Evolutionary conservation across 2,888 invertebrate species (phyloP).

Genomic region (Drosophila siamana): DNA sequence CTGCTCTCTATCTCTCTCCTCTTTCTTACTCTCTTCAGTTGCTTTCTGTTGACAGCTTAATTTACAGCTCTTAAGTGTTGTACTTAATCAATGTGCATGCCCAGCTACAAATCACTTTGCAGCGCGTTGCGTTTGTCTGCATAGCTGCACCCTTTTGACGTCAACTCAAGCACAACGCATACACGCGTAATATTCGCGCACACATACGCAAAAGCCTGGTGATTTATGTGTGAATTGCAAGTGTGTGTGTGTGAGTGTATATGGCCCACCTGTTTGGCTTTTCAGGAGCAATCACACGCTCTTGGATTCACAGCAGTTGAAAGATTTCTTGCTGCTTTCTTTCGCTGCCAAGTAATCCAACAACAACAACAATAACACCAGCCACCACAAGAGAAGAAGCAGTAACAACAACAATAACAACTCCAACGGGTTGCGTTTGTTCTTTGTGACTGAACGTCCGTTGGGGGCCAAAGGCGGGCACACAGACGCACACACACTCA

Average conservation of each 20-base stretch:
- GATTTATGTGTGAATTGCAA: slow-evolving; percentile 40
- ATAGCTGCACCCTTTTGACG: slow-evolving; percentile 23
- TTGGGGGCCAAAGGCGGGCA: slow-evolving; percentile 48
- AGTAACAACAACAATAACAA: slow-evolving; percentile 43
- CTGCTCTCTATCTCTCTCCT: neutral
- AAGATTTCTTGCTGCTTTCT: slow-evolving; percentile 70
- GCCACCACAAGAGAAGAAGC: slow-evolving; percentile 11
- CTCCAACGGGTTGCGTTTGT: slow-evolving; percentile 68
- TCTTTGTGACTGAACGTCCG: slow-evolving; percentile 69
- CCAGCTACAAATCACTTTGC: neutral
- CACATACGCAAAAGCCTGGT: slow-evolving; percentile 23
- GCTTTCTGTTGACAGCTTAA: slow-evolving; percentile 2
- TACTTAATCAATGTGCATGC: slow-evolving; percentile 12
- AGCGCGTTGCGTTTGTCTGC: slow-evolving; percentile 27
- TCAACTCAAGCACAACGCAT: slow-evolving; percentile 36
- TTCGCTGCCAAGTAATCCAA: slow-evolving; percentile 45
- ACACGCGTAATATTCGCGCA: slow-evolving; percentile 34
- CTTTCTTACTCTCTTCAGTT: neutral
- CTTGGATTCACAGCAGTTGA: slow-evolving; percentile 63
- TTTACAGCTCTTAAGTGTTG: slow-evolving; percentile 3
- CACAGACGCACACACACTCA: neutral
- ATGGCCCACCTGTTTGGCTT: slow-evolving; percentile 68
- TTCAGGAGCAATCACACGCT: slow-evolving; percentile 76
- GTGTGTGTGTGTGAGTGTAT: slow-evolving; percentile 19
- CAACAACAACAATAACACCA: slow-evolving; percentile 19